Evolutionary conservation across 1,140 invertebrate species (phyloP).

Genomic region (Hylaeus anthracinus): DNA sequence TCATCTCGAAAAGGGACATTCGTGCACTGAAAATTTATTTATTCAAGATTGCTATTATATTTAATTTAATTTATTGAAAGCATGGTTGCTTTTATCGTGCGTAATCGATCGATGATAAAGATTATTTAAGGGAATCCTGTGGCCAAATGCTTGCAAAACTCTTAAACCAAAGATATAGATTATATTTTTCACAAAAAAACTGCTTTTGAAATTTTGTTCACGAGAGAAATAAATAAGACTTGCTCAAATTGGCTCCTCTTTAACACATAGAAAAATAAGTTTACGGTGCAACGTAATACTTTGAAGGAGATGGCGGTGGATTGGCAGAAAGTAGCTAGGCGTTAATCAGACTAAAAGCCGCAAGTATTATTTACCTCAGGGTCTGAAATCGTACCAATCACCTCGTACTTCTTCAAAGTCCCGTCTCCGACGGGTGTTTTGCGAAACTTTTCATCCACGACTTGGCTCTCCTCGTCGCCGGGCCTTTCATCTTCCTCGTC

Average conservation of each 20-base stretch:
- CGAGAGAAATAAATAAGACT: neutral
- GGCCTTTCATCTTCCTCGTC: slow-evolving; percentile 20
- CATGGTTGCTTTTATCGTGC: too few relatives aligned
- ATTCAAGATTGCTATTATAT: too few relatives aligned
- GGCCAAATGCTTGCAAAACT: too few relatives aligned
- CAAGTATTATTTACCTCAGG: slow-evolving; percentile 49
- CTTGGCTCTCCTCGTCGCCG: slow-evolving; percentile 7
- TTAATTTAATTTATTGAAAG: too few relatives aligned
- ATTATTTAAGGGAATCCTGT: too few relatives aligned
- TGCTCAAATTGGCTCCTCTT: neutral
- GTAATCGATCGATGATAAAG: too few relatives aligned
- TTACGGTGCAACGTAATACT: neutral
- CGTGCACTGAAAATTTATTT: too few relatives aligned
- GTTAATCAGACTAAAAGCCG: slow-evolving; percentile 44
- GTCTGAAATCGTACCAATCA: slow-evolving; percentile 63
- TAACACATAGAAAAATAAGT: neutral
- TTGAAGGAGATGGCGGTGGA: neutral
- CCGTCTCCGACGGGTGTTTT: neutral
- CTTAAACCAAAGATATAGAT: too few relatives aligned
- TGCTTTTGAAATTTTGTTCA: too few relatives aligned
- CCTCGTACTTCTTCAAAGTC: slow-evolving; percentile 59
- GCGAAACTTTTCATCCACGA: neutral
- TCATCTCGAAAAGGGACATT: too few relatives aligned
- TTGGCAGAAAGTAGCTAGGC: neutral
- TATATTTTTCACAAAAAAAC: too few relatives aligned